phyloP scores from a whole-genome alignment of 2,888 invertebrate genomes.

The Hoplodrina blanda region DNA sequence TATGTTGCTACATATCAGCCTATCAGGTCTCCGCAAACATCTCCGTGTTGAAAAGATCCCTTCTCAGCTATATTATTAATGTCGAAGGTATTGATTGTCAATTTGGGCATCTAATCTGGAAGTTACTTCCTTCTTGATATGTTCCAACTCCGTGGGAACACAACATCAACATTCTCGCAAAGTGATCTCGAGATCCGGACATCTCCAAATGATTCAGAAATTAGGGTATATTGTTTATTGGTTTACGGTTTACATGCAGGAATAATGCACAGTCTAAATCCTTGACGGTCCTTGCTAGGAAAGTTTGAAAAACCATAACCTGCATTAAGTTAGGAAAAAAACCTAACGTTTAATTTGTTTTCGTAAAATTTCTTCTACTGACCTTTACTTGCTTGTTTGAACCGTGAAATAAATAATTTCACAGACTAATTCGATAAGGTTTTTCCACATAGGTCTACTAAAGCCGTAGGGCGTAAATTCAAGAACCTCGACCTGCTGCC shows the following conservation, averaged over 20 bases:
- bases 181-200: background rate
- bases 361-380: conserved; percentile 12
- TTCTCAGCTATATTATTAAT: background rate
- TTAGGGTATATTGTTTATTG: no score
- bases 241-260: no score
- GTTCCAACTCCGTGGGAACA: background rate
- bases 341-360: conserved; percentile 15
- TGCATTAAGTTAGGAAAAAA: background rate
- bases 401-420: conserved; percentile 38
- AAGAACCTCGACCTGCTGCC: background rate
- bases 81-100: background rate
- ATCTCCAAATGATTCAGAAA: no score
- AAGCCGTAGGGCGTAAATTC: background rate
- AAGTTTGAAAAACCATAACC: background rate
- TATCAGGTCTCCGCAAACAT: no score
- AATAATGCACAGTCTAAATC: no score
- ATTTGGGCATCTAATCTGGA: background rate
- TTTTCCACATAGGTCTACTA: background rate
- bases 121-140: background rate
- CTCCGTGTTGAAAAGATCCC: background rate
- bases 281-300: no score
- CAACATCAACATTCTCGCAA: background rate
- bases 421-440: conserved; percentile 30
- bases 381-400: conserved; percentile 36
- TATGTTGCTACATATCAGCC: no score